A percentile compares a stretch with the other conserved stretches of the same genome.
Conservation (phyloP, 2,888 invertebrate species). For the Volucella inflata region DNA sequence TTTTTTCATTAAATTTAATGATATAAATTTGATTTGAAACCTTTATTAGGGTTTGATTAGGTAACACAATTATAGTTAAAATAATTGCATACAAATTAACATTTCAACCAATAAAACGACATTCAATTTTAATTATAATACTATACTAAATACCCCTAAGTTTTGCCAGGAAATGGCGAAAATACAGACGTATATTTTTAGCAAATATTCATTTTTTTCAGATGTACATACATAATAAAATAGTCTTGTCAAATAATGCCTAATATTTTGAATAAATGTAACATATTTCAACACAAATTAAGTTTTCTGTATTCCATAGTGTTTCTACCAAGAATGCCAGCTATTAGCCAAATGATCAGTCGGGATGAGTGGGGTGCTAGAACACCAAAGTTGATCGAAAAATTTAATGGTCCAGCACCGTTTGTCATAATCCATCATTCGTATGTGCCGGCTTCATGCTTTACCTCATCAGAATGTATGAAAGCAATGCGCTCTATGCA, state of each 20-base stretch:
- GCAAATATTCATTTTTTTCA: too few relatives aligned
- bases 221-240: not conserved
- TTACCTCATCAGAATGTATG: slow-evolving; percentile 85
- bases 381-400: slow-evolving; percentile 83
- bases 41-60: too few relatives aligned
- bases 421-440: slow-evolving; percentile 90
- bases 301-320: slow-evolving; percentile 76
- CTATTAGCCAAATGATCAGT: slow-evolving; percentile 79
- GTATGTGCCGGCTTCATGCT: slow-evolving; percentile 87
- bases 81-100: too few relatives aligned
- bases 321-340: slow-evolving; percentile 79
- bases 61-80: too few relatives aligned
- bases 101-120: not conserved
- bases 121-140: slow-evolving; percentile 57
- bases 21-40: too few relatives aligned
- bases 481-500: slow-evolving; percentile 88
- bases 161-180: too few relatives aligned
- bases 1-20: too few relatives aligned
- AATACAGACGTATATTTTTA: too few relatives aligned
- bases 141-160: too few relatives aligned
- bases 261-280: not conserved
- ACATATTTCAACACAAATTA: not conserved
- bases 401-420: slow-evolving; percentile 86
- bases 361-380: slow-evolving; percentile 87
- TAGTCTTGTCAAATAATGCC: not conserved